These are phyloP conservation scores for Albula goreensis DNA, from an alignment of 2,113 vertebrate genomes.

Conservation along the genomic window DNA sequence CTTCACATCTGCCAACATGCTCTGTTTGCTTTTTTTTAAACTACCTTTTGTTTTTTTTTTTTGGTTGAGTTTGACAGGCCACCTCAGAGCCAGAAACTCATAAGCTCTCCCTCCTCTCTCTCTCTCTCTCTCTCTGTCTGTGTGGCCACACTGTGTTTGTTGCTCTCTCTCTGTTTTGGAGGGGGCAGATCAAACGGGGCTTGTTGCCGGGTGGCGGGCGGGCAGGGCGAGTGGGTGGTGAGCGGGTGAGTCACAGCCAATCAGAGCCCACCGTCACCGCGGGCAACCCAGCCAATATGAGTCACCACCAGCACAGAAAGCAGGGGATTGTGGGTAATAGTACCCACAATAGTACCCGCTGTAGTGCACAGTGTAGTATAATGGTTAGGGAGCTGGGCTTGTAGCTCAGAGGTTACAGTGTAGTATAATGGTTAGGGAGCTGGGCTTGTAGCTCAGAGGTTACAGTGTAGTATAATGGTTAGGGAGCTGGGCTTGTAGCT, in stretches of 20 bases:
- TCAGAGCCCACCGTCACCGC: neutral
- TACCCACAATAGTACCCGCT: neutral
- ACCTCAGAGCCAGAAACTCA: neutral
- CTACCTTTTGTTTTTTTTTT: neutral
- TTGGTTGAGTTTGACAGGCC: neutral
- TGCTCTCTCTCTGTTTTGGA: neutral
- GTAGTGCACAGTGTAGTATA: too few species aligned
- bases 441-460: too few species aligned
- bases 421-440: too few species aligned
- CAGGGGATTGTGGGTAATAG: conserved; percentile 16
- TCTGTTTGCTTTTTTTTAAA: too few species aligned
- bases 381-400: too few species aligned
- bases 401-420: too few species aligned
- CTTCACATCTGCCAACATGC: too few species aligned
- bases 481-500: too few species aligned
- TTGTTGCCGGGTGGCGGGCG: neutral
- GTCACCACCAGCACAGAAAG: neutral
- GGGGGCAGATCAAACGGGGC: neutral
- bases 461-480: too few species aligned
- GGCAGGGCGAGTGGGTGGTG: neutral
- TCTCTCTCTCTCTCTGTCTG: neutral
- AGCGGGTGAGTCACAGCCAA: conserved; percentile 6
- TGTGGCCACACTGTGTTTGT: neutral
- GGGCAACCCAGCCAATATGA: conserved; percentile 11
- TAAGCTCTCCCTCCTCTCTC: neutral